Conservation (phyloP, 1,140 invertebrate species). For the Pseudomyrmex pallidus region DNA sequence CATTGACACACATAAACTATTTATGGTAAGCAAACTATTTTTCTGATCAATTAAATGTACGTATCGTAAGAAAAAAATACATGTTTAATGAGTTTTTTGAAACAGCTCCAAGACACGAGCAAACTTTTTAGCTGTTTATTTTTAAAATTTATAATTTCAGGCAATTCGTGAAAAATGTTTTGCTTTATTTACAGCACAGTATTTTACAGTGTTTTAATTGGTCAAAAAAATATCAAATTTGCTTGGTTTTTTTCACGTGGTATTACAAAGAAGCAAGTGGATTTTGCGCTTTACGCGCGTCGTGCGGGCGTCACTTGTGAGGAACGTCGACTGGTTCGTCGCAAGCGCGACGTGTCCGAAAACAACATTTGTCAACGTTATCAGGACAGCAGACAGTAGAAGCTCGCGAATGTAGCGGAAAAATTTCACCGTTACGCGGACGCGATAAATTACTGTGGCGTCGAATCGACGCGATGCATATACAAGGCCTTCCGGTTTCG, state of each 20-base stretch:
- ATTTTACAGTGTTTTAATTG: not conserved
- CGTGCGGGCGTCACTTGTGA: constrained; percentile 14
- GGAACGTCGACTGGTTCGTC: constrained; percentile 15
- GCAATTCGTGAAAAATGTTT: not conserved
- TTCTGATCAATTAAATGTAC: not conserved
- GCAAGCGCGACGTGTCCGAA: not conserved
- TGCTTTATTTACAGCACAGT: not conserved
- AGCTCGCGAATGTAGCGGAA: constrained; percentile 37
- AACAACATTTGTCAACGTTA: constrained; percentile 54
- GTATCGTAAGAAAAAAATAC: too few relatives aligned
- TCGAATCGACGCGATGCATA: constrained; percentile 49
- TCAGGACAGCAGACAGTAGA: constrained; percentile 19
- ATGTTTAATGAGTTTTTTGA: too few relatives aligned
- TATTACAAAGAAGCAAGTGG: not conserved
- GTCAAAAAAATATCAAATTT: not conserved
- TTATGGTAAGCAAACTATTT: not conserved
- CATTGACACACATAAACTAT: too few relatives aligned
- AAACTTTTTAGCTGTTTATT: too few relatives aligned
- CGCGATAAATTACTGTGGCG: constrained; percentile 50
- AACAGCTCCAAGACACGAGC: too few relatives aligned
- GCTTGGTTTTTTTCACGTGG: not conserved
- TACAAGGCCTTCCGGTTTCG: constrained; percentile 18
- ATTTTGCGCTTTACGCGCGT: constrained; percentile 8
- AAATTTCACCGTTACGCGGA: constrained; percentile 43
- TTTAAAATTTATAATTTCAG: not conserved